Percentiles rank a stretch among this genome's conserved stretches.
phyloP scores from a whole-genome alignment of 1,140 invertebrate species.

The Leptinotarsa undecemlineata region DNA sequence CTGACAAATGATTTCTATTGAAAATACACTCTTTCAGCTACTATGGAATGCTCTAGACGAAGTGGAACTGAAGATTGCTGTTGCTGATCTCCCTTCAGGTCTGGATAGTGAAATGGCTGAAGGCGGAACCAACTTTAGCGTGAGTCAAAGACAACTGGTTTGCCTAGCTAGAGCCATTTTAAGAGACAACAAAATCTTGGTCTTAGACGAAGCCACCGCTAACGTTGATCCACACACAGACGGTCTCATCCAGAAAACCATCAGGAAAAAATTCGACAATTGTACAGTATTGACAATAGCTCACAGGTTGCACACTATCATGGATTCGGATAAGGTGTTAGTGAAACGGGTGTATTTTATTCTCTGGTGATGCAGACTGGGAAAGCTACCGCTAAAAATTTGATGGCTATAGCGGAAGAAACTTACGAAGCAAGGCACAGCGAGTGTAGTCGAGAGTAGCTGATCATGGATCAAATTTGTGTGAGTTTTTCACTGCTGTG shows the following conservation, averaged over 20 bases:
- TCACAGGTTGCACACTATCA: constrained; percentile 72
- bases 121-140: constrained; percentile 62
- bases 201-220: constrained; percentile 74
- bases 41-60: constrained; percentile 83
- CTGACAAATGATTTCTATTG: too few species aligned
- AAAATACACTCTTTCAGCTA: constrained; percentile 49
- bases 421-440: neutral
- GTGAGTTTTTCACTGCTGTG: too few species aligned
- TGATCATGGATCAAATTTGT: too few species aligned
- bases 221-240: constrained; percentile 67
- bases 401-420: constrained; percentile 64
- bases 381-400: constrained; percentile 60
- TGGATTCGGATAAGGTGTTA: constrained; percentile 68
- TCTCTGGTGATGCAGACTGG: constrained; percentile 70
- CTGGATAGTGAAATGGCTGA: constrained; percentile 64
- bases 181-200: constrained; percentile 63
- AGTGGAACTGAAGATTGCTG: constrained; percentile 68
- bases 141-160: constrained; percentile 62
- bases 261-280: constrained; percentile 61
- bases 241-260: constrained; percentile 64
- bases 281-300: constrained; percentile 74
- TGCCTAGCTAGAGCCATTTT: constrained; percentile 68
- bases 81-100: constrained; percentile 47
- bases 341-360: constrained; percentile 60
- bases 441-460: neutral